Base-by-base conservation (phyloP, 2,113 vertebrate species). In the Anguilla japonica region DNA sequence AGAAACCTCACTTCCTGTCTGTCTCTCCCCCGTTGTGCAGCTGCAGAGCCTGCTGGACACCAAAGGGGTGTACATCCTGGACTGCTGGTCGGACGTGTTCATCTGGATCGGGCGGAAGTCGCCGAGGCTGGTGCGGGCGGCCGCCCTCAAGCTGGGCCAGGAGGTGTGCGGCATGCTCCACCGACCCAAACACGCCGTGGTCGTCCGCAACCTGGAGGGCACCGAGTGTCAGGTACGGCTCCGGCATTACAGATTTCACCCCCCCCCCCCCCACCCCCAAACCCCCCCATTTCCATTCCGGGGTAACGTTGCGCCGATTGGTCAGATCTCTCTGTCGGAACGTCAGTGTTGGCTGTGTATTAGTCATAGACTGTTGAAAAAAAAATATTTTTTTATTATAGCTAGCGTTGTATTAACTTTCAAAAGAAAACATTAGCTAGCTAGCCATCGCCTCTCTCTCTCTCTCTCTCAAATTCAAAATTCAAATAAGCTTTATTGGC, bases 81-180 rank as follows among this genome's bases (percentile, higher is more conserved):
- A 99, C 95, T 99, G 98, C 90, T 98, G 97, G 97, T 99, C 98
- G 0, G 98, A 99, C 0, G 96, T 99, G 79, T 99, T 99, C 93
- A 99, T 99, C 94, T 99, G 98, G 98, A 97, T 99, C 0, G 98
- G 98, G 79, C 96, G 97, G 87, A 99, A 99, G 90, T 99, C 98
- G 0, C 96, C 98, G 0, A 96, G 98, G 82, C 96, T 99, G 79
- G 98, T 99, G 83, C 95, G 98, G 50, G 98, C 98, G 0, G 98
- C 98, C 0, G 98, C 98, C 0, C 95, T 99, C 82, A 99, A 99
- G 89, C 95, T 99, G 90, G 98, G 98, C 83, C 98, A 99, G 95
- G 98, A 99, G 93, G 94, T 99, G 86, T 99, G 98, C 63, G 92
- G 96, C 14, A 99, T 99, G 98, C 92, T 99, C 82, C 98, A 99